Base-by-base conservation (phyloP, 2,797 vertebrate genomes). In the Tadarida brasiliensis region DNA sequence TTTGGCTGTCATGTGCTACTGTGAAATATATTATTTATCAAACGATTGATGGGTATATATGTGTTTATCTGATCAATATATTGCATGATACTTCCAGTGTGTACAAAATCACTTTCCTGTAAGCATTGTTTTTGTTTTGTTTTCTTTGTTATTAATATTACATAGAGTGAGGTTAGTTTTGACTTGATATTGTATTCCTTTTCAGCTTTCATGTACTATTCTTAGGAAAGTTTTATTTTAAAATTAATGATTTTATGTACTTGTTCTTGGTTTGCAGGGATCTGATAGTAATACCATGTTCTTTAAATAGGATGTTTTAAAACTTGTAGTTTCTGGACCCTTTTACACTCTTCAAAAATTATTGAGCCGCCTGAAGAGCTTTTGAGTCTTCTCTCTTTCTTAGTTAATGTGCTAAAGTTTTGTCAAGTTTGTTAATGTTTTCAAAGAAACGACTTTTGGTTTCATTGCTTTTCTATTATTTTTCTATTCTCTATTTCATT, bases 271-370 rank as follows among this genome's bases (percentile, higher is more conserved):
- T 91, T 96, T 96, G 26, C 44, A 81, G 68, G 30, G 19, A 83
- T 90, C 11, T 87, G 28, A 35, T 94, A 49, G 85, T 94, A 61
- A 56, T 78, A 80, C 17, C 84, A 4, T 76, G 2, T 71, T 77
- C 17, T 88, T 89, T 88, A 91, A 82, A 63, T 93, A 12, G 81
- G 44, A 28, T 92, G n/a, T 74, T 96, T 93, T 87, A 63, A 94
- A 67, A 67, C 24, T 51, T 91, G 87, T 90, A 47, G 19, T 90
- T 28, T 94, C 7, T 67, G 56, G 33, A 85, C 20, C 7, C 24
- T 74, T 73, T 90, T 57, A 86, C 2, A 76, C 12, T 74, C 33
- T 80, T 81, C 76, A 78, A 94, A 89, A 91, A 67, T 91, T 63
- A 73, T n/a, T 35, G 47, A 59, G 35, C 26, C 65, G 6, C 17